Evolutionary conservation across 1,140 invertebrate genomes (phyloP).

Genomic region (Wiebesia pumilae): DNA sequence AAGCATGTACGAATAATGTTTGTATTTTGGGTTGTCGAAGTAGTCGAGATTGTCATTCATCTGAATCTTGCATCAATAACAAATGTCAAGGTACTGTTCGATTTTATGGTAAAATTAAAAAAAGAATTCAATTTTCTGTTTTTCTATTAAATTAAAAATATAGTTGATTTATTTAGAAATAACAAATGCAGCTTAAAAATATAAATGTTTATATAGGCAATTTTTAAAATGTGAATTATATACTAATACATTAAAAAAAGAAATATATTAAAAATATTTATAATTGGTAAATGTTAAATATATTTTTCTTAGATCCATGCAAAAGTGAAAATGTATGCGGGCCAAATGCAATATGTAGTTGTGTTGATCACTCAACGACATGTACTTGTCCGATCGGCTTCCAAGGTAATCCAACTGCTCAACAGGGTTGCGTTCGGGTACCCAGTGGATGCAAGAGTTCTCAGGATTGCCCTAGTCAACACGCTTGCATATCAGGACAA

Average conservation of each 20-base stretch:
- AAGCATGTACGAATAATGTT: conserved; percentile 87
- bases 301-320: conserved; percentile 81
- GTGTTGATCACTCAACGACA: conserved; percentile 80
- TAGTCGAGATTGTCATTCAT: conserved; percentile 84
- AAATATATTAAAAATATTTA: conserved; percentile 3
- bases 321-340: conserved; percentile 85
- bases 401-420: conserved; percentile 89
- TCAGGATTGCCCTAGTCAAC: conserved; percentile 82
- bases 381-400: conserved; percentile 90
- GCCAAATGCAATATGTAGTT: conserved; percentile 87
- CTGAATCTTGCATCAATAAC: conserved; percentile 87
- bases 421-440: conserved; percentile 90
- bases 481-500: conserved; percentile 83
- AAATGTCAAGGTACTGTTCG: conserved; percentile 79
- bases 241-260: too few relatives aligned
- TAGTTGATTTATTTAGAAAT: too few relatives aligned
- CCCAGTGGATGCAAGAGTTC: conserved; percentile 79
- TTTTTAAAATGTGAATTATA: too few relatives aligned
- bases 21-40: conserved; percentile 89
- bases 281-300: neutral
- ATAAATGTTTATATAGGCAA: too few relatives aligned
- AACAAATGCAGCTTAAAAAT: too few relatives aligned
- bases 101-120: neutral
- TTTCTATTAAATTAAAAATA: too few relatives aligned
- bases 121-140: too few relatives aligned